Evolutionary conservation across 2,113 vertebrate species (phyloP).

Genomic region (Antechinus flavipes): DNA sequence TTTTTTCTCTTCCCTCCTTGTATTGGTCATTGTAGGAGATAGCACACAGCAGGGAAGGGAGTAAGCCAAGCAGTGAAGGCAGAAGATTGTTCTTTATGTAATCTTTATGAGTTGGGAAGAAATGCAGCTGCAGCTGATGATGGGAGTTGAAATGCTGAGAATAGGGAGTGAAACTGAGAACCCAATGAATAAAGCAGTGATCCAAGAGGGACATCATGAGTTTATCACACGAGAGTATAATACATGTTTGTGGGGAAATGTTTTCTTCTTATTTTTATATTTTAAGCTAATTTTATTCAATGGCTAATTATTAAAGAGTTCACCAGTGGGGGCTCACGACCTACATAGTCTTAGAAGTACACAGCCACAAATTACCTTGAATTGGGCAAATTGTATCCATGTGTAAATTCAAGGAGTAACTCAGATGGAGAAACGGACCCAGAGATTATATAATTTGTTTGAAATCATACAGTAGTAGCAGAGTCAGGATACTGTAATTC

Average conservation of each 20-base stretch:
- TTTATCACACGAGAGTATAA: not conserved
- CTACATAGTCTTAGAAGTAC: not conserved
- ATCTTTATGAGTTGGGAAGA: not conserved
- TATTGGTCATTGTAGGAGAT: not conserved
- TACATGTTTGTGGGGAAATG: not conserved
- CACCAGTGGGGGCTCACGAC: not conserved
- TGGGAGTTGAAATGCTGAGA: not conserved
- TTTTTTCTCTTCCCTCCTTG: not conserved
- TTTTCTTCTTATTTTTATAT: not conserved
- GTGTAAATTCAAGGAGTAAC: not conserved
- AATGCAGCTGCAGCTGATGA: not conserved
- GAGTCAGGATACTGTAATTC: not conserved
- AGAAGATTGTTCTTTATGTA: not conserved
- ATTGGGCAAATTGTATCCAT: not conserved
- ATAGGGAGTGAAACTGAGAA: not conserved
- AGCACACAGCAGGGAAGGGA: not conserved
- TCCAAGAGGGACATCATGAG: not conserved
- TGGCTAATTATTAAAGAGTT: not conserved
- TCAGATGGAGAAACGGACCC: not conserved
- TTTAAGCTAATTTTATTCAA: not conserved
- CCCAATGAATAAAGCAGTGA: not conserved
- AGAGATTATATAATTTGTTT: not conserved
- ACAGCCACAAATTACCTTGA: not conserved
- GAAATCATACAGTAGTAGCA: not conserved
- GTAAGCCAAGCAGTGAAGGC: not conserved